These are phyloP conservation scores for Acronicta psi DNA, from an alignment of 2,888 invertebrate species.

Conservation along the genomic window DNA sequence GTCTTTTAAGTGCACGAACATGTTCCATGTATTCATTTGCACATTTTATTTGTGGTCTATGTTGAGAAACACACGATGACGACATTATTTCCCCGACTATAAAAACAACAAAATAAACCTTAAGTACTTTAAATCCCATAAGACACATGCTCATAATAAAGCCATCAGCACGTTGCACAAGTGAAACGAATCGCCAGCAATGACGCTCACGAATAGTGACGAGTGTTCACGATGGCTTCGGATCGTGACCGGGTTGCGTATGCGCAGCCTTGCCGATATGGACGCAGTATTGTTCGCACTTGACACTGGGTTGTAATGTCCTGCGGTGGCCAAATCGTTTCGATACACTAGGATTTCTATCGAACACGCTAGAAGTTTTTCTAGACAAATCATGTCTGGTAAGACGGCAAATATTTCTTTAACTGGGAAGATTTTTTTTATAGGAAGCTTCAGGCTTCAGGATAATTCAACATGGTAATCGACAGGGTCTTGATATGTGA, in stretches of 20 bases:
- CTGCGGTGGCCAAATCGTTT: conserved; percentile 26
- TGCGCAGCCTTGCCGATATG: conserved; percentile 50
- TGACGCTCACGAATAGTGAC: conserved; percentile 41
- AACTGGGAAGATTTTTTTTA: too few species aligned
- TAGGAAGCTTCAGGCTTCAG: too few species aligned
- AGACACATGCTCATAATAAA: conserved; percentile 32
- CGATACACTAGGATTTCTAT: conserved; percentile 15
- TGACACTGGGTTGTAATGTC: conserved; percentile 30
- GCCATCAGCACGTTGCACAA: conserved; percentile 46
- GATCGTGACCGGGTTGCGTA: conserved; percentile 52
- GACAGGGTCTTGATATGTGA: too few species aligned
- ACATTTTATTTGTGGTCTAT: too few species aligned
- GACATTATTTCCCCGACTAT: too few species aligned
- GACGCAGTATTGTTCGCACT: conserved; percentile 43
- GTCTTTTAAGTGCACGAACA: too few species aligned
- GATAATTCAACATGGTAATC: too few species aligned
- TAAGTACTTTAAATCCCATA: neutral
- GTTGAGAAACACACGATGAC: too few species aligned
- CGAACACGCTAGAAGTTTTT: too few species aligned
- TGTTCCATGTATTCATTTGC: too few species aligned
- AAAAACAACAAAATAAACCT: neutral
- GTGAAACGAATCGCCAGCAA: conserved; percentile 54
- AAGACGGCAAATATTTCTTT: neutral
- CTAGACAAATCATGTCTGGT: too few species aligned
- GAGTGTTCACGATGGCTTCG: conserved; percentile 29